These are phyloP conservation scores for Drosophila bocki DNA, from an alignment of 1,140 invertebrate species.

Conservation along the genomic window DNA sequence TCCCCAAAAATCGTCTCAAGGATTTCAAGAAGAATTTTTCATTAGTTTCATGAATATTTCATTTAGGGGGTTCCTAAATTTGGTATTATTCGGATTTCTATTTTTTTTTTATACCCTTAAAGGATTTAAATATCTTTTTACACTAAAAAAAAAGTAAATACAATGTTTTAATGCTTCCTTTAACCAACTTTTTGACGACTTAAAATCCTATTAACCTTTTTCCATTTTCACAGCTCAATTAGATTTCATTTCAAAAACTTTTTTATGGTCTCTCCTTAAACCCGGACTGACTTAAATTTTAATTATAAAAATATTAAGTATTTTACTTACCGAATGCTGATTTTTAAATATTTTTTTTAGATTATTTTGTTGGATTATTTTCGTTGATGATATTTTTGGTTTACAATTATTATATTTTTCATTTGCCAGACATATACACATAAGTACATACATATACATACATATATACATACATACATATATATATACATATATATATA, in stretches of 20 bases:
- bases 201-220: not conserved
- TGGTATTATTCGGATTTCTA: no score
- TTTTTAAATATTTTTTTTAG: constrained; percentile 21
- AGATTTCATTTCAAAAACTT: not conserved
- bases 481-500: constrained; percentile 38
- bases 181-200: not conserved
- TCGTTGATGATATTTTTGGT: constrained; percentile 19
- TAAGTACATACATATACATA: constrained; percentile 62
- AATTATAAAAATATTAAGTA: not conserved
- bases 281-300: not conserved
- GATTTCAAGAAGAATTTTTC: no score
- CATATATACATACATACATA: constrained; percentile 56
- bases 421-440: constrained; percentile 50
- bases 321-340: constrained; percentile 53
- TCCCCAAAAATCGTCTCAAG: no score
- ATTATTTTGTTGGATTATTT: constrained; percentile 1
- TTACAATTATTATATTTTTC: constrained; percentile 14
- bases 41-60: no score
- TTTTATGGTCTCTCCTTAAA: not conserved
- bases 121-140: not conserved
- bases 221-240: not conserved
- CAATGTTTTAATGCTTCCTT: accelerated
- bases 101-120: no score
- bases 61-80: no score
- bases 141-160: not conserved